A percentile compares a stretch with the other conserved stretches of the same genome.
Conservation (phyloP, 2,113 vertebrate species). For the Oceanites oceanicus region DNA sequence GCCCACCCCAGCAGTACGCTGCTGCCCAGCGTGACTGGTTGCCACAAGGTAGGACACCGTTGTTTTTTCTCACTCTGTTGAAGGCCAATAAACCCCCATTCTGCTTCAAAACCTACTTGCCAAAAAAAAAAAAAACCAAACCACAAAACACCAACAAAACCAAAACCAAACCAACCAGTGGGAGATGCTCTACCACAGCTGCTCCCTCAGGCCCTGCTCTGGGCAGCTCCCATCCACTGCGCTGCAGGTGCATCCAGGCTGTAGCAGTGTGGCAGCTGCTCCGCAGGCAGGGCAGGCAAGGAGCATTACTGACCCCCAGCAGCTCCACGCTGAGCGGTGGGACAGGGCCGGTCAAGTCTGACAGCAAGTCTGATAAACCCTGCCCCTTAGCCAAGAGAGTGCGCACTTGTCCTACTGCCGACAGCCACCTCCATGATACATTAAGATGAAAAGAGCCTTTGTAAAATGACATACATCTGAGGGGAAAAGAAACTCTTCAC, state of each 20-base stretch:
- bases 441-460: neutral
- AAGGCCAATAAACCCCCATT: neutral
- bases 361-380: neutral
- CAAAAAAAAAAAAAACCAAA: neutral
- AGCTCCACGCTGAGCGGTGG: neutral
- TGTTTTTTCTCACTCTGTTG: neutral
- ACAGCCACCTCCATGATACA: neutral
- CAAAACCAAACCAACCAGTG: too few species aligned
- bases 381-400: neutral
- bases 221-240: neutral
- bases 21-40: neutral
- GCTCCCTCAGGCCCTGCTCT: neutral
- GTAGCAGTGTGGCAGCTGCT: neutral
- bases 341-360: neutral
- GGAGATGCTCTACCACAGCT: neutral
- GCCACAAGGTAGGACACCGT: neutral
- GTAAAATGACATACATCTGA: neutral
- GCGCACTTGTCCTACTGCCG: neutral
- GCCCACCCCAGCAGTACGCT: neutral
- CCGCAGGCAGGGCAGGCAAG: neutral
- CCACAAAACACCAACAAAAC: too few species aligned
- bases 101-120: neutral
- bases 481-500: neutral
- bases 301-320: neutral
- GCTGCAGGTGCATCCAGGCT: neutral